phyloP scores from a whole-genome alignment of 2,113 vertebrate genomes.

The Gavia stellata region DNA sequence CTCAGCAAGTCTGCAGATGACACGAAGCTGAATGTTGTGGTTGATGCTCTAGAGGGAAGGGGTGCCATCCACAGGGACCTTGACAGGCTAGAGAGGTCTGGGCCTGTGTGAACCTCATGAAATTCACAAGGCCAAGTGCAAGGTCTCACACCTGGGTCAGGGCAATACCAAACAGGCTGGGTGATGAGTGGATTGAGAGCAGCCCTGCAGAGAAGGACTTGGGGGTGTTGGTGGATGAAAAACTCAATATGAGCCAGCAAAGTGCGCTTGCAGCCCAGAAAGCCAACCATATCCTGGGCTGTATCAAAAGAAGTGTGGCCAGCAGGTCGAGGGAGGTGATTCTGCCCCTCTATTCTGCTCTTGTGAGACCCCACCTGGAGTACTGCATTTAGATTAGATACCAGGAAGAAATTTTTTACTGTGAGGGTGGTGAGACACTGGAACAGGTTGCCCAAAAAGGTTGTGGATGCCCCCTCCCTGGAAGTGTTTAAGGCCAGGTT shows the following conservation, averaged over 20 bases:
- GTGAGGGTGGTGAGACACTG: not conserved
- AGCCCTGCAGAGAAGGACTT: not conserved
- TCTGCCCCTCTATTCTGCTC: not conserved
- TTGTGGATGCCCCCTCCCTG: not conserved
- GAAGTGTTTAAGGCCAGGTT: not conserved
- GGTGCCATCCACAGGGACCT: not conserved
- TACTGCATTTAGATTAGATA: not conserved
- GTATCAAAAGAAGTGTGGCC: not conserved
- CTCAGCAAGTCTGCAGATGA: not conserved
- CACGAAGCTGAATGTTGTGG: not conserved
- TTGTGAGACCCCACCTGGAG: not conserved
- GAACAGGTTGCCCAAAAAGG: not conserved
- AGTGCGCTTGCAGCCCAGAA: not conserved
- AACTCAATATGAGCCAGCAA: not conserved
- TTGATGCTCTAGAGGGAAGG: not conserved
- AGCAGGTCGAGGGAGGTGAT: not conserved
- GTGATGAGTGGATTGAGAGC: not conserved
- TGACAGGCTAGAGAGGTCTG: not conserved
- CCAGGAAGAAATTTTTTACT: not conserved
- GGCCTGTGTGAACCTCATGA: not conserved
- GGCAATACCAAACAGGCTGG: not conserved
- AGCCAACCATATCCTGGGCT: not conserved
- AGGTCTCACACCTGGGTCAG: not conserved
- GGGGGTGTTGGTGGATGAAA: not conserved
- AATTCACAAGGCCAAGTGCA: not conserved